Evolutionary conservation across 2,888 invertebrate genomes (phyloP), one percentile per base, ranked within the genome.

Genomic region (Brenthis daphne): DNA sequence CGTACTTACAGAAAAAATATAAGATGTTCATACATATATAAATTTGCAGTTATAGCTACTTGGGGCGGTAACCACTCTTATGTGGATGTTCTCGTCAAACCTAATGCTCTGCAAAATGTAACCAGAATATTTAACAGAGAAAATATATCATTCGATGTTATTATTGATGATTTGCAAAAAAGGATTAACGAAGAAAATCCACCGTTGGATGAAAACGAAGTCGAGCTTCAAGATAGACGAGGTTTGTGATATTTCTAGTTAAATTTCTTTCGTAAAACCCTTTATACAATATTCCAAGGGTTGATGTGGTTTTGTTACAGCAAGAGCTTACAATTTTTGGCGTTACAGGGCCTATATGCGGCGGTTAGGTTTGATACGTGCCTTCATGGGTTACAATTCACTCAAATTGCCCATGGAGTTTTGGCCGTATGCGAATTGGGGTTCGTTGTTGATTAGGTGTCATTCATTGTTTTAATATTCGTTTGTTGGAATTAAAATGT

Each of bases 171-270:
- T 86, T 85, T 98, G 64, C 97, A 97, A 85, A 93, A 93, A 78
- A 95, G 95, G 60, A 97, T 97, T 72, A 94, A 97, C 76, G 94
- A 94, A 73, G 97, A 97, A 88, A 97, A 97, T 86, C 96, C 96
- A 57, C 93, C 94, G 3, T 87, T 94, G 16, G 94, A 94, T 69
- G 94, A 95, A 79, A 95, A 95, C 67, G 96, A 96, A 80, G 82
- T 94, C 55, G 94, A 94, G 77, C 93, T 96, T 63, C 94, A 95
- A 77, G 95, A 96, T 76, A 92, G 95, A 81, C 92, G 94, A 93
- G 96, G 96, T 96, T 85, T 85, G 92, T 83, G 2, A 48, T 71
- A 56, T 60, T 57, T 43, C 11, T 11, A 33, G 29, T 37, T 43
- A 12, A 43, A 43, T 67, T 13, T 43, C 51, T 50, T 24, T 20